A percentile compares a stretch with the other conserved stretches of the same genome.
phyloP scores from a whole-genome alignment of 2,113 vertebrate genomes.

The Melanotaenia duboulayi region DNA sequence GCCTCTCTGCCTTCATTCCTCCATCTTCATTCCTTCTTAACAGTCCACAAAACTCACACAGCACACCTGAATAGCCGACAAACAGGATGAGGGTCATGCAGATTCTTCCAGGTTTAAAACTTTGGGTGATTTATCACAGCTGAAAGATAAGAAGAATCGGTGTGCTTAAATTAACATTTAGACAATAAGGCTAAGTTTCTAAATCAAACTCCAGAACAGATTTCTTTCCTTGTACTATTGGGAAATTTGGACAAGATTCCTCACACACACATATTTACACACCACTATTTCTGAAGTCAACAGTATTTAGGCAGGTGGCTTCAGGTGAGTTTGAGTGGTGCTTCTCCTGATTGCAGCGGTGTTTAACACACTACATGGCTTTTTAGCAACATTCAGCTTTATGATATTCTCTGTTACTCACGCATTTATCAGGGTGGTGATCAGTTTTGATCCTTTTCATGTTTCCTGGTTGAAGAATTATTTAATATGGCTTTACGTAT shows the following conservation, averaged over 20 bases:
- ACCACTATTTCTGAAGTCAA: conserved; percentile 23
- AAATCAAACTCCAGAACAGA: not conserved
- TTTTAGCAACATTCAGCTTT: conserved; percentile 27
- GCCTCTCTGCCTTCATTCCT: conserved; percentile 13
- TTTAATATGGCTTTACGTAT: too few species aligned
- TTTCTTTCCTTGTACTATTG: too few species aligned
- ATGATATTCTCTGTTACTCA: too few species aligned
- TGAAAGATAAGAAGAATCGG: not conserved
- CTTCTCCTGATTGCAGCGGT: conserved; percentile 11
- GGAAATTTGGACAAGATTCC: too few species aligned
- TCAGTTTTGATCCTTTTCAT: too few species aligned
- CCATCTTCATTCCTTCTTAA: conserved; percentile 6
- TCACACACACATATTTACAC: not conserved
- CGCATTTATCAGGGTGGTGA: too few species aligned
- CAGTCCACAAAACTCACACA: not conserved
- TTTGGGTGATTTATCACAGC: conserved; percentile 1
- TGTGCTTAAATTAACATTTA: not conserved
- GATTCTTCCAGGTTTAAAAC: conserved; percentile 9
- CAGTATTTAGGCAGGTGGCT: conserved; percentile 32
- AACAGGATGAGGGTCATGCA: conserved; percentile 9
- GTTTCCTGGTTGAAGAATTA: too few species aligned
- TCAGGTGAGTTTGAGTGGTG: conserved; percentile 19
- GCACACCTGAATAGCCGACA: conserved; percentile 29
- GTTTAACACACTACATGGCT: conserved; percentile 20
- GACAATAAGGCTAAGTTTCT: not conserved